Percentiles rank a stretch among this genome's conserved stretches.
Conservation (phyloP, 2,888 invertebrate species). For the Caenorhabditis drosophilae region DNA sequence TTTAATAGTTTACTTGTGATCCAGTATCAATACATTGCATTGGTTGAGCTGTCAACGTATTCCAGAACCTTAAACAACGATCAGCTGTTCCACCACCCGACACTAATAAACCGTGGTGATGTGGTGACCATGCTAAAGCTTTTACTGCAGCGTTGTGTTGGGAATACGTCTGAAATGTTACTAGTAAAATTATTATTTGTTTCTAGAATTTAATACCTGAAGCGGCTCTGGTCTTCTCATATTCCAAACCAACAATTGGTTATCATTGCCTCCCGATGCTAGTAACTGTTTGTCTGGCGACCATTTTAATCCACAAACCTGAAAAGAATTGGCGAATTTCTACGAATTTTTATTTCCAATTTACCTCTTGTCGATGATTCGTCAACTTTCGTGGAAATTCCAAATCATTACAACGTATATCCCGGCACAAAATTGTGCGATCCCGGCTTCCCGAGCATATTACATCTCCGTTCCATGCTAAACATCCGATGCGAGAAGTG, state of each 20-base stretch:
- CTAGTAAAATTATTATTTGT: too few species aligned
- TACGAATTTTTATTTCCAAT: background rate
- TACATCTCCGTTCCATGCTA: slow-evolving; percentile 69
- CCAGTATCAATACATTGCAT: slow-evolving; percentile 98
- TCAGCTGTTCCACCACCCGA: slow-evolving; percentile 99
- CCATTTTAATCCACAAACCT: slow-evolving; percentile 93
- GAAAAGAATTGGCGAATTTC: slow-evolving; percentile 5
- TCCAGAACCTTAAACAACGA: slow-evolving; percentile 80
- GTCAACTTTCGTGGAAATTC: slow-evolving; percentile 83
- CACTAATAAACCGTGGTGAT: slow-evolving; percentile 93
- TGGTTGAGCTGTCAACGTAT: slow-evolving; percentile 94
- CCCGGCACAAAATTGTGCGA: slow-evolving; percentile 84
- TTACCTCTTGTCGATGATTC: slow-evolving; percentile 91
- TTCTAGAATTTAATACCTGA: too few species aligned
- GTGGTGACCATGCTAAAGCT: slow-evolving; percentile 98
- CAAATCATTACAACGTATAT: slow-evolving; percentile 80
- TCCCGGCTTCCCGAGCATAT: slow-evolving; percentile 86
- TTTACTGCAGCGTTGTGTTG: slow-evolving; percentile 94
- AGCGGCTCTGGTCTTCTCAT: slow-evolving; percentile 79
- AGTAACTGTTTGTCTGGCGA: slow-evolving; percentile 95
- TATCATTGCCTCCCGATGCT: slow-evolving; percentile 98
- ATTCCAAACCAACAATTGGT: slow-evolving; percentile 89
- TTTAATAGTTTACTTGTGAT: slow-evolving; percentile 81
- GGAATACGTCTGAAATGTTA: slow-evolving; percentile 94
- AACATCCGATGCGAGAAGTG: slow-evolving; percentile 64